Evolutionary conservation across 2,797 vertebrate species (phyloP).

Genomic region (Glyptemys insculpta): DNA sequence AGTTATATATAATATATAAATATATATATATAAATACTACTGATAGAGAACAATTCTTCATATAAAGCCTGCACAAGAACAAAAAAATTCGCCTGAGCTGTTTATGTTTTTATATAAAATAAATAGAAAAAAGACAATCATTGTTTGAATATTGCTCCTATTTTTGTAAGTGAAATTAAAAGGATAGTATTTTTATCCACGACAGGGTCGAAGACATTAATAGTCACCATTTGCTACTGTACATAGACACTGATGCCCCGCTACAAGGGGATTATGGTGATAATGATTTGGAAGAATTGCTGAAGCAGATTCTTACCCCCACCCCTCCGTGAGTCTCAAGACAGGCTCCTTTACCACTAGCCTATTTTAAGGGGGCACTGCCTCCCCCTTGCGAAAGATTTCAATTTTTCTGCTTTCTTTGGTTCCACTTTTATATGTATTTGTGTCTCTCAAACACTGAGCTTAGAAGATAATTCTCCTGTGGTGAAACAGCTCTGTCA

Average conservation of each 20-base stretch:
- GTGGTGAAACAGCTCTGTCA: slow-evolving; percentile 75
- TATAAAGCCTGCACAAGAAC: slow-evolving; percentile 89
- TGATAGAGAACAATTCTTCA: slow-evolving; percentile 83
- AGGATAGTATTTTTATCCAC: slow-evolving; percentile 97
- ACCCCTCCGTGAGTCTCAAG: slow-evolving; percentile 87
- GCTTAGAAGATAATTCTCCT: slow-evolving; percentile 72
- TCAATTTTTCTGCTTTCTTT: slow-evolving; percentile 80
- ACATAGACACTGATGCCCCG: slow-evolving; percentile 92
- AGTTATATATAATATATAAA: slow-evolving; percentile 87
- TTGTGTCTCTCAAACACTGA: slow-evolving; percentile 72
- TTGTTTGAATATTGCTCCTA: slow-evolving; percentile 97
- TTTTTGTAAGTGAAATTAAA: slow-evolving; percentile 96
- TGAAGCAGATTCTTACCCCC: slow-evolving; percentile 86
- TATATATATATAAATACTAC: slow-evolving; percentile 87
- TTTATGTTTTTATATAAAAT: slow-evolving; percentile 96
- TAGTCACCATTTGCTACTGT: slow-evolving; percentile 93
- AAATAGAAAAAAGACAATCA: slow-evolving; percentile 97
- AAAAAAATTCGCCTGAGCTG: slow-evolving; percentile 87
- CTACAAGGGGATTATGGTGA: slow-evolving; percentile 90
- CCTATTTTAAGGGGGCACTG: slow-evolving; percentile 73
- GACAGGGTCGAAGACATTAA: slow-evolving; percentile 95
- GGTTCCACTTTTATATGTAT: slow-evolving; percentile 79
- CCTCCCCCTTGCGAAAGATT: slow-evolving; percentile 70
- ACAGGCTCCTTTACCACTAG: slow-evolving; percentile 83
- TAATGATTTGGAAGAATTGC: slow-evolving; percentile 88